Conservation (phyloP, 2,797 vertebrate genomes). For the Phalanger gymnotis region DNA sequence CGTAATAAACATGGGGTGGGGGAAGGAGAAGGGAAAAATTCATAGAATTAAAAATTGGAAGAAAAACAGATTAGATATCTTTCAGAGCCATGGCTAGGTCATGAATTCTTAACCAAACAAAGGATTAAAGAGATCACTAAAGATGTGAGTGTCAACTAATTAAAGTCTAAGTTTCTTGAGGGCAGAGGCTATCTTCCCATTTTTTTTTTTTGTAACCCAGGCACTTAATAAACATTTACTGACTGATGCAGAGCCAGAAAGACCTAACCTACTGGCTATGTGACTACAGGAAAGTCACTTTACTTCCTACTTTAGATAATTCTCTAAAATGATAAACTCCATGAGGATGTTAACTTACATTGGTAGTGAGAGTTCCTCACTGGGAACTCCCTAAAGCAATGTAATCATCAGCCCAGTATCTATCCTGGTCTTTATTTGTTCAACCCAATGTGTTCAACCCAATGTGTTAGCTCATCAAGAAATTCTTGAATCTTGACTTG, state of each 20-base stretch:
- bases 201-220: neutral
- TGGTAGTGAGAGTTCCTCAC: neutral
- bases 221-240: neutral
- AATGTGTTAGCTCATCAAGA: neutral
- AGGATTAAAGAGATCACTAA: neutral
- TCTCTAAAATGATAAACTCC: neutral
- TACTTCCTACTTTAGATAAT: neutral
- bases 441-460: neutral
- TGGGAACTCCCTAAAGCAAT: neutral
- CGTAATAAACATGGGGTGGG: neutral
- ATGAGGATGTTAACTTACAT: neutral
- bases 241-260: neutral
- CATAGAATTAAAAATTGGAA: neutral
- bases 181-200: neutral
- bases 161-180: neutral
- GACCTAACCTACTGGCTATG: neutral
- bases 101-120: neutral
- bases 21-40: neutral
- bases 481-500: neutral
- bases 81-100: neutral
- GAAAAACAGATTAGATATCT: neutral
- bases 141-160: neutral
- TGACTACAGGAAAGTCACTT: neutral
- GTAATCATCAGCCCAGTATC: neutral
- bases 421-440: neutral